Conservation (phyloP, 2,888 invertebrate species). For the Drosophila birchii region DNA sequence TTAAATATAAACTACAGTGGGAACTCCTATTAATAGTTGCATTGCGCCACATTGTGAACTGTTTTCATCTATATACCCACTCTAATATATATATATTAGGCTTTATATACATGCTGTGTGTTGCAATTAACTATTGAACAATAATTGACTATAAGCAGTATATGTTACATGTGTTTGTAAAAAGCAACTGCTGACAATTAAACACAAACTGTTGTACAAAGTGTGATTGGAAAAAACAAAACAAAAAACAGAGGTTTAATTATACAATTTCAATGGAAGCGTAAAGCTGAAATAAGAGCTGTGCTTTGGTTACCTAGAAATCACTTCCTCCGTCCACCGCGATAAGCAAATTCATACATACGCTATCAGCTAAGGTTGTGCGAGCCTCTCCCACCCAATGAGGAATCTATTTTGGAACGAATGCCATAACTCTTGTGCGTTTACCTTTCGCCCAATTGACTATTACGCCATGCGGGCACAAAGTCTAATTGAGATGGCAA, state of each 20-base stretch:
- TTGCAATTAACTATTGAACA: slow-evolving; percentile 40
- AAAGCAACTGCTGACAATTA: slow-evolving; percentile 25
- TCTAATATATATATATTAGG: neutral
- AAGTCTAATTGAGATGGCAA: slow-evolving; percentile 52
- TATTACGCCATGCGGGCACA: slow-evolving; percentile 41
- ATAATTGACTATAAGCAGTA: slow-evolving; percentile 29
- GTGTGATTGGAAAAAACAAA: neutral
- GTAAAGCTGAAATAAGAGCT: slow-evolving; percentile 5
- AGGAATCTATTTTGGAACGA: slow-evolving; percentile 40
- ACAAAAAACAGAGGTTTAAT: slow-evolving; percentile 1
- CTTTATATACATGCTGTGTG: slow-evolving; percentile 7
- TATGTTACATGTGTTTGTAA: slow-evolving; percentile 12
- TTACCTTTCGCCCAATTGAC: slow-evolving; percentile 30
- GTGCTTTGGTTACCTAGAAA: slow-evolving; percentile 10
- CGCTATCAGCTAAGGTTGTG: slow-evolving; percentile 49
- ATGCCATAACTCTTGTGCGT: slow-evolving; percentile 37
- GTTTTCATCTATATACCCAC: slow-evolving; percentile 13
- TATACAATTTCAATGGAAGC: neutral
- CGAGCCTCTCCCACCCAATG: slow-evolving; percentile 16
- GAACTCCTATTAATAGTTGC: slow-evolving; percentile 28
- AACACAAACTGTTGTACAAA: slow-evolving; percentile 22
- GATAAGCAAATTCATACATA: slow-evolving; percentile 63
- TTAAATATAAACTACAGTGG: slow-evolving; percentile 28
- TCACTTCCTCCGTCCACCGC: slow-evolving; percentile 27
- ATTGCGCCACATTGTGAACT: slow-evolving; percentile 14